Conservation (phyloP, 2,888 invertebrate species). For the Gymnosoma rotundatum region DNA sequence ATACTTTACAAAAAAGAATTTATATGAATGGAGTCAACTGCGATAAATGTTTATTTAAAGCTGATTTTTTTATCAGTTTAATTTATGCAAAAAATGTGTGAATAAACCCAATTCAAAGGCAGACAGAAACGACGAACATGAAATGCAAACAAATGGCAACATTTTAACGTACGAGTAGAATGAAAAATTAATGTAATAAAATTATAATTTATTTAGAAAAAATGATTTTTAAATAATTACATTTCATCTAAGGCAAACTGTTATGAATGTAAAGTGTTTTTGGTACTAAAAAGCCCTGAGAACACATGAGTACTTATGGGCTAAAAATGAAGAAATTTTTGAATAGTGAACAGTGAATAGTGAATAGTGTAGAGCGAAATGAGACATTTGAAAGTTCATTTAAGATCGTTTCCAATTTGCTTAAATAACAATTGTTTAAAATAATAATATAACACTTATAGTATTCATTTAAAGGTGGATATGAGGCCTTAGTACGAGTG, state of each 20-base stretch:
- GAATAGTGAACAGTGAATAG: too few relatives aligned
- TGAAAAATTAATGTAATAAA: not conserved
- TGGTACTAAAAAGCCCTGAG: not conserved
- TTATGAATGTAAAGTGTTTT: conserved; percentile 10
- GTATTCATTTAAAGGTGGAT: too few relatives aligned
- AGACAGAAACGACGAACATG: too few relatives aligned
- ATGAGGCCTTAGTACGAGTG: too few relatives aligned
- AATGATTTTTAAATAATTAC: not conserved
- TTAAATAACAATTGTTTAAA: too few relatives aligned
- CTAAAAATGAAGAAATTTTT: not conserved
- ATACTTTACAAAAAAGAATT: not conserved
- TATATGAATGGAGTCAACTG: conserved; percentile 12
- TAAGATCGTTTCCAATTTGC: too few relatives aligned
- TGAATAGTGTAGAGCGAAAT: too few relatives aligned
- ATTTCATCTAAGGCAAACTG: not conserved
- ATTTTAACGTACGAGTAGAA: not conserved
- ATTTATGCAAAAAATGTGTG: not conserved
- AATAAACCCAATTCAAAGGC: not conserved
- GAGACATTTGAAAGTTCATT: too few relatives aligned
- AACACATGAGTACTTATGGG: not conserved
- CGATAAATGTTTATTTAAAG: not conserved
- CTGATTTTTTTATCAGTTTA: not conserved
- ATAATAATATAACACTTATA: too few relatives aligned
- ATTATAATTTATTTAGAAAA: not conserved
- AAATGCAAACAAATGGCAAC: too few relatives aligned